Evolutionary conservation across 1,140 invertebrate genomes (phyloP).

Genomic region (Antheraea mylitta): DNA sequence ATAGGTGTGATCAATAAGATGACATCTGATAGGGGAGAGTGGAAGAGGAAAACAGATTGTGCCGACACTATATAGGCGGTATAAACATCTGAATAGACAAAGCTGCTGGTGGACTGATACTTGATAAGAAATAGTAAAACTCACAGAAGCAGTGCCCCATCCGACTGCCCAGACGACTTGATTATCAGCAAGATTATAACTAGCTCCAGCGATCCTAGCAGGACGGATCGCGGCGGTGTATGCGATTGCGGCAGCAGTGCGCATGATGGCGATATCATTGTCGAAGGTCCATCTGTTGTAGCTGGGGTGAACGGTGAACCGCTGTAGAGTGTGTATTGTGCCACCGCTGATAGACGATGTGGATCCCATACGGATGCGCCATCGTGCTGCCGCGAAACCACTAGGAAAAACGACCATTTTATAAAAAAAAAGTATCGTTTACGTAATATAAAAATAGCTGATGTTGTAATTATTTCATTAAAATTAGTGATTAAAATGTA

Average conservation of each 20-base stretch:
- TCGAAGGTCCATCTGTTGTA: slow-evolving; percentile 73
- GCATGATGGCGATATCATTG: slow-evolving; percentile 80
- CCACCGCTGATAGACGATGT: slow-evolving; percentile 31
- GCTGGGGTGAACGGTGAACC: slow-evolving; percentile 61
- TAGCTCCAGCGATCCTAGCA: slow-evolving; percentile 30
- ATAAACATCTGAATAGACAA: no score
- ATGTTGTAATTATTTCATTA: no score
- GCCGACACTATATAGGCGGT: no score
- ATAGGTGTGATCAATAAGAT: no score
- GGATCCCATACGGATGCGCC: slow-evolving; percentile 34
- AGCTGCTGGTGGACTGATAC: no score
- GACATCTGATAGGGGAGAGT: no score
- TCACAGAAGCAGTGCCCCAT: slow-evolving; percentile 21
- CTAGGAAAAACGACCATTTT: slow-evolving; percentile 17
- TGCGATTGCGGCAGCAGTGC: slow-evolving; percentile 45
- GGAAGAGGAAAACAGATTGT: no score
- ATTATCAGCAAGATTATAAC: slow-evolving; percentile 28
- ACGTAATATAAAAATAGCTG: no score
- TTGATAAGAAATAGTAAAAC: no score
- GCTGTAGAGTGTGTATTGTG: slow-evolving; percentile 26
- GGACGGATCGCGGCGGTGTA: slow-evolving; percentile 16
- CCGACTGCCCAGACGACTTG: slow-evolving; percentile 22
- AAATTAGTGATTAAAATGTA: no score
- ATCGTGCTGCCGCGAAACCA: slow-evolving; percentile 28
- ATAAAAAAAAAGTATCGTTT: no score